These are phyloP conservation scores for Macropodus opercularis DNA, from an alignment of 2,797 vertebrate genomes.

Conservation along the genomic window DNA sequence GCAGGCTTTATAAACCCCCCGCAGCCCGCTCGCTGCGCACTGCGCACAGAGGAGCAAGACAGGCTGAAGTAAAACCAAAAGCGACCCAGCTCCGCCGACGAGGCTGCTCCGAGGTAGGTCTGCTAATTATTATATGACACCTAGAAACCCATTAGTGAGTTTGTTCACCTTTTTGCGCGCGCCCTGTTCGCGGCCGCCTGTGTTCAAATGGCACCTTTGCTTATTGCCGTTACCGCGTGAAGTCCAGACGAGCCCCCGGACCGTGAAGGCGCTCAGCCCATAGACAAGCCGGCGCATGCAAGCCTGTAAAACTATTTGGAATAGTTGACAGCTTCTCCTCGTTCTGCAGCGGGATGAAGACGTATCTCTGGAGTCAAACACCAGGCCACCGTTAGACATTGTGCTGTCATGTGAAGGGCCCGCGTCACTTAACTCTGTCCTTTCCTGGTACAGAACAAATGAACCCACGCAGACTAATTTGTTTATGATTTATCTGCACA, in stretches of 20 bases:
- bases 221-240: slow-evolving; percentile 62
- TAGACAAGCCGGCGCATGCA: slow-evolving; percentile 80
- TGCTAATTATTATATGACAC: rapidly evolving
- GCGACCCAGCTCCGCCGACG: no score
- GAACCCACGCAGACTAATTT: no score
- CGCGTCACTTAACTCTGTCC: no score
- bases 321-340: slow-evolving; percentile 76
- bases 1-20: slow-evolving; percentile 75
- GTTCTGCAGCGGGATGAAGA: slow-evolving; percentile 42
- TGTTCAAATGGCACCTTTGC: slow-evolving; percentile 52
- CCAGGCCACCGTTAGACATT: no score
- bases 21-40: slow-evolving; percentile 56
- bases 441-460: no score
- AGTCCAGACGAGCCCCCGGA: slow-evolving; percentile 52
- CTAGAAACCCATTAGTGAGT: no score
- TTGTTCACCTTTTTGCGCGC: slow-evolving; percentile 1
- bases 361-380: no score
- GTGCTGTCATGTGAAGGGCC: no score
- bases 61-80: no score
- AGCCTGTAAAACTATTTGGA: slow-evolving; percentile 82
- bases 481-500: no score
- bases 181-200: slow-evolving; percentile 13
- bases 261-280: slow-evolving; percentile 69
- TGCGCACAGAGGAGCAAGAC: slow-evolving; percentile 21
- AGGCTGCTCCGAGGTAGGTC: slow-evolving; percentile 45